phyloP scores from a whole-genome alignment of 1,140 invertebrate genomes.

The Cephus cinctus region DNA sequence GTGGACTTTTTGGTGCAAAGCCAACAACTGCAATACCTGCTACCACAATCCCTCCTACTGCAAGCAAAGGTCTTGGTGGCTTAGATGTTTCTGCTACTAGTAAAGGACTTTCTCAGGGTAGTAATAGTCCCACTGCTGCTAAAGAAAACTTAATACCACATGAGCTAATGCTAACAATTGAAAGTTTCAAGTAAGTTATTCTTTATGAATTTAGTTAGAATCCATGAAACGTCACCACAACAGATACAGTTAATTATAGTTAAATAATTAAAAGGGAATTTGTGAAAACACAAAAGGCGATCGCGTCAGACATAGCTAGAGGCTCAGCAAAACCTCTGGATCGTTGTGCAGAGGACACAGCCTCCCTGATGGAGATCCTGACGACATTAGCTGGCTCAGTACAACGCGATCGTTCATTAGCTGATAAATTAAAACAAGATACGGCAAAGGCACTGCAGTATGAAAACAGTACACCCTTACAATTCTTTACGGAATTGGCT shows the following conservation, averaged over 20 bases:
- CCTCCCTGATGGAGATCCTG: constrained; percentile 65
- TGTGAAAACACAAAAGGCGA: constrained; percentile 79
- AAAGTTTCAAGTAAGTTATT: constrained; percentile 60
- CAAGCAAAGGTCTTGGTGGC: constrained; percentile 64
- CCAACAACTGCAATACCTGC: constrained; percentile 26
- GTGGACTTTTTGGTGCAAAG: constrained; percentile 46
- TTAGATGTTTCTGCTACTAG: constrained; percentile 60
- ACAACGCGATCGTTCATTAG: constrained; percentile 63
- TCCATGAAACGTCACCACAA: too few relatives aligned
- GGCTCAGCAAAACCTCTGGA: constrained; percentile 68
- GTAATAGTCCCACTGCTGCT: constrained; percentile 60
- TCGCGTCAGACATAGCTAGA: constrained; percentile 79
- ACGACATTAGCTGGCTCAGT: constrained; percentile 63
- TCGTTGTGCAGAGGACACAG: constrained; percentile 65
- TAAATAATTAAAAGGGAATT: constrained; percentile 62
- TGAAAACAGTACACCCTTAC: constrained; percentile 72
- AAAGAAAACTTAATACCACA: constrained; percentile 75
- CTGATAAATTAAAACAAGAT: constrained; percentile 72
- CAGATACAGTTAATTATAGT: constrained; percentile 4
- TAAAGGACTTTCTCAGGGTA: constrained; percentile 57
- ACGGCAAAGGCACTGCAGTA: constrained; percentile 75
- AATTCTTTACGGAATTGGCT: constrained; percentile 72
- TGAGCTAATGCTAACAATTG: constrained; percentile 64
- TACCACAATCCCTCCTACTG: constrained; percentile 33
- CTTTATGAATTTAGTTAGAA: neutral